Conservation (phyloP, 1,140 invertebrate species). For the Vollenhovia emeryi region DNA sequence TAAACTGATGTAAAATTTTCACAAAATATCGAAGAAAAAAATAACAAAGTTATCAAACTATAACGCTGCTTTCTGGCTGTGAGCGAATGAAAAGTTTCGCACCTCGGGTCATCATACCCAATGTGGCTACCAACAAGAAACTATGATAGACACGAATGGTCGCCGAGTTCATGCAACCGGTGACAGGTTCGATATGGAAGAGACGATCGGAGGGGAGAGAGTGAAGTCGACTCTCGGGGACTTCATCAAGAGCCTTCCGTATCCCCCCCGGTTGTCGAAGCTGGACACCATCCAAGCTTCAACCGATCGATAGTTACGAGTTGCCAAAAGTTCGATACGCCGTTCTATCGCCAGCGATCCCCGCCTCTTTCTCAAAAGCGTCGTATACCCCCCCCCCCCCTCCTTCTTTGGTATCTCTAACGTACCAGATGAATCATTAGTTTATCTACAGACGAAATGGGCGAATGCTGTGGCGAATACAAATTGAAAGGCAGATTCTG, state of each 20-base stretch:
- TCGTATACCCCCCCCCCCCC: background rate
- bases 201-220: constrained; percentile 28
- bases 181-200: constrained; percentile 43
- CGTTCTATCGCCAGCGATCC: constrained; percentile 60
- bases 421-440: constrained; percentile 33
- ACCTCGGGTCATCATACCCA: background rate
- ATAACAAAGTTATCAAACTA: background rate
- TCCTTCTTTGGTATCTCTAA: constrained; percentile 30
- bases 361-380: background rate
- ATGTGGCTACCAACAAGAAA: constrained; percentile 28
- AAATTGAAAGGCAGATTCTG: background rate
- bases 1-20: background rate
- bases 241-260: constrained; percentile 60
- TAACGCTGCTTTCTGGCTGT: background rate
- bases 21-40: background rate
- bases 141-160: constrained; percentile 45
- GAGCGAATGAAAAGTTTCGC: constrained; percentile 32
- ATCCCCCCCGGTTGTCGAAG: constrained; percentile 30
- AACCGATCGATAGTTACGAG: constrained; percentile 71
- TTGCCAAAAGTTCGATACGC: constrained; percentile 75
- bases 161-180: constrained; percentile 4
- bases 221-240: constrained; percentile 48
- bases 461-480: background rate
- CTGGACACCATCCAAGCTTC: constrained; percentile 65
- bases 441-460: background rate